Base-by-base conservation (phyloP, 1,140 invertebrate species). In the Leptinotarsa undecemlineata region DNA sequence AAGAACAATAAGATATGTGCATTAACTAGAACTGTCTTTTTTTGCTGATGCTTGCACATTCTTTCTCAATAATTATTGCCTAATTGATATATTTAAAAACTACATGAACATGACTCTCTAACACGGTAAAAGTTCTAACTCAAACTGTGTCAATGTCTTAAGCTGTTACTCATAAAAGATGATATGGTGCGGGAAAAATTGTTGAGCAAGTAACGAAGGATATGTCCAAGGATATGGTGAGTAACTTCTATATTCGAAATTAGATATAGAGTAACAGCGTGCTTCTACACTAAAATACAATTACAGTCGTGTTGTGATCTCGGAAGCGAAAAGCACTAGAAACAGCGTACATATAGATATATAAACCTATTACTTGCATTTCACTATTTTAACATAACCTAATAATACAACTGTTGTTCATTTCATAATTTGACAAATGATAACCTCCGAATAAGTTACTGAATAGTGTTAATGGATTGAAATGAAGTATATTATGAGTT, bases 1-100 rank as follows among this genome's bases (percentile, higher is more conserved):
- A 82, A 82, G 77, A 82, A 82, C 78, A 81, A 79, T 79, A 77
- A 75, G 64, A 78, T 79, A 77, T 80, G 80, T 81, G 78, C 80
- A 78, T 73, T 75, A 78, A 33, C 69, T 71, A 71, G 33, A 72
- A 74, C 26, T 69, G 64, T 62, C 51, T 57, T 62, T 62, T 69
- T 74, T 71, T 71, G 20, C 21, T 48, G 64, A 60, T 71, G 15
- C 23, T 75, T 71, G 42, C 74, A 75, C 19, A 60, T 17, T 71
- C 68, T 64, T 70, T 66, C 68, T 57, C 68, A 72, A 47, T 72
- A 75, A 51, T 75, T 77, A 75, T 75, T 77, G 69, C 71, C 76
- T 75, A 75, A 75, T 72, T 68, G 48, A 74, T 75, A 68, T 69
- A 79, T 77, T 69, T 57, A 76, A 77, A 75, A 75, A 67, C 23